Evolutionary conservation across 1,140 invertebrate species (phyloP), one percentile per base, ranked within the genome.

Genomic region (Pachyrhynchus sulphureomaculatus): DNA sequence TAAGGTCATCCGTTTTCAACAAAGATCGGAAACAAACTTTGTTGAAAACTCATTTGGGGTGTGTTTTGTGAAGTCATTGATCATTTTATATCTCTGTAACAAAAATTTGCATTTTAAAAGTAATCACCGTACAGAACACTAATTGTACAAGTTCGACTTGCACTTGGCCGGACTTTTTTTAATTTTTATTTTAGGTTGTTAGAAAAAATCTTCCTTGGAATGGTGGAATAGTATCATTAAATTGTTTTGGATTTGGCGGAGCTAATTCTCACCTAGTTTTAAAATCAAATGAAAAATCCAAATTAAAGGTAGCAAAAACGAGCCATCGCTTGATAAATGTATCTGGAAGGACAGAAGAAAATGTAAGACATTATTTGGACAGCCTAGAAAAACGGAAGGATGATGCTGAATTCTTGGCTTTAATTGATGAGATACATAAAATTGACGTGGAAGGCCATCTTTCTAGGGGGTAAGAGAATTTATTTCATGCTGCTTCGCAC

Each of bases 201-300:
- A 81, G 80, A 1, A 80, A 87, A 47, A 75, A 77, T 17, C 85
- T 78, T 0, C 76, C 79, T 1, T 87, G 85, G 81, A 72, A 81
- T 15, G 84, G 44, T n/a, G 64, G 64, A 24, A 13, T 67, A 12
- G 37, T 61, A 0, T 81, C 78, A 13, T 69, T 86, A 12, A 84
- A 82, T 68, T 82, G 80, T 4, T 85, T 87, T 63, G 83, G 86
- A 51, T 84, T 86, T 63, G 82, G 85, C 37, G 82, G 85, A 15
- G 78, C 82, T 20, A 84, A 86, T 67, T 78, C 84, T n/a, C 89
- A 92, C 72, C 75, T 85, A 9, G 68, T 93, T 12, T 66, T 93
- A 0, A 80, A 80, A 73, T 79, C 76, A 1, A 74, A 81, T 68
- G 4, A 69, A 77, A 9, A 81, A 81, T 51, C 68, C 74, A 32